A percentile compares a stretch with the other conserved stretches of the same genome.
These are phyloP conservation scores for Argopecten irradians DNA, from an alignment of 1,140 invertebrate genomes.

Conservation along the genomic window DNA sequence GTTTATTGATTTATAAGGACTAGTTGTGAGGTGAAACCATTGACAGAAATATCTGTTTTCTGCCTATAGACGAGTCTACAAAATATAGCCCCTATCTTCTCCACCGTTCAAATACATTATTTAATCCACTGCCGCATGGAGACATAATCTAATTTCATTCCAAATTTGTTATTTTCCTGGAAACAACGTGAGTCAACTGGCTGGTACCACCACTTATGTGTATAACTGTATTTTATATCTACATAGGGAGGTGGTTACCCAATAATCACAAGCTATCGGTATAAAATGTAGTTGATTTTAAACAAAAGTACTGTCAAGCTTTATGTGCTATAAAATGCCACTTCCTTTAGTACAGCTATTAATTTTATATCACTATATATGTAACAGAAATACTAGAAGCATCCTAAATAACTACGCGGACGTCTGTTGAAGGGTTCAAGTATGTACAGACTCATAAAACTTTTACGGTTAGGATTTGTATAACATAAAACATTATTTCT, in stretches of 20 bases:
- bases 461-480: too few relatives aligned
- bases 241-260: background rate
- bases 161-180: background rate
- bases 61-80: background rate
- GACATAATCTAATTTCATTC: background rate
- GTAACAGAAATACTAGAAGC: too few relatives aligned
- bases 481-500: too few relatives aligned
- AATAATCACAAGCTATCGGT: background rate
- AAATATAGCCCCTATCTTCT: background rate
- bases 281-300: background rate
- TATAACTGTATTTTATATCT: background rate
- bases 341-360: background rate
- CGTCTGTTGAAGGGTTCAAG: too few relatives aligned
- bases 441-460: too few relatives aligned
- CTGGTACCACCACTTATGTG: background rate
- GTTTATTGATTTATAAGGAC: background rate
- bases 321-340: background rate
- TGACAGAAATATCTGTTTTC: background rate
- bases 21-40: background rate
- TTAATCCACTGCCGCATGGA: background rate
- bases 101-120: background rate
- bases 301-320: background rate
- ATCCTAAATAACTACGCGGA: too few relatives aligned
- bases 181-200: background rate
- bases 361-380: too few relatives aligned